Evolutionary conservation across 2,888 invertebrate species (phyloP), one percentile per base, ranked within the genome.

Genomic region (Acronicta psi): DNA sequence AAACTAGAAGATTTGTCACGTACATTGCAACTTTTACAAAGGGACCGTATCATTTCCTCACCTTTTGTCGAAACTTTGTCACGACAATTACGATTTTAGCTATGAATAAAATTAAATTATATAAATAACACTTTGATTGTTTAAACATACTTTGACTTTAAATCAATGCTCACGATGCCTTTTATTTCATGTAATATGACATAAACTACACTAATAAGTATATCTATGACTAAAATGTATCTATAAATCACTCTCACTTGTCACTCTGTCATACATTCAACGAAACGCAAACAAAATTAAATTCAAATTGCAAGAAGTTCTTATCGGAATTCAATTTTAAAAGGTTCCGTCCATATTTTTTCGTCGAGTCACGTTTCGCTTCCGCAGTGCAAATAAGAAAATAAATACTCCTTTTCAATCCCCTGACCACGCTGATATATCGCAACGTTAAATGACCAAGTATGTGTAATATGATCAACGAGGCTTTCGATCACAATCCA

Each of bases 1-100:
- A 89, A 91, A 90, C 89, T 90, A 86, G 90, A 88, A 92, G 93
- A 93, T 92, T 93, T 92, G 93, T 93, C 93, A 93, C 93, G 93
- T 93, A 89, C 91, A 84, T 86, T 86, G 85, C 88, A 91, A 93
- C 87, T 92, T 90, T 92, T 85, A 87, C 84, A 90, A 91, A 88
- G 88, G 86, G 84, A 86, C 85, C 86, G 82, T 88, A 90, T 90
- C 90, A 90, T 92, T 92, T 89, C 88, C 86, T 87, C 87, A 89
- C 88, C 87, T 88, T 87, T 87, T 87, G 86, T 88, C 74, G 55
- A 74, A 84, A 80, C 78, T 83, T 82, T 77, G 76, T 73, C 66
- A 59, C 61, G 72, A 51, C 73, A 83, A 82, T 85, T 77, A 82
- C 73, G 60, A 77, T 68, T 75, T 81, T 64, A 71, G 55, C 65